Evolutionary conservation across 2,888 invertebrate species (phyloP), one percentile per base, ranked within the genome.

Genomic region (Hirtodrosophila alboralis): DNA sequence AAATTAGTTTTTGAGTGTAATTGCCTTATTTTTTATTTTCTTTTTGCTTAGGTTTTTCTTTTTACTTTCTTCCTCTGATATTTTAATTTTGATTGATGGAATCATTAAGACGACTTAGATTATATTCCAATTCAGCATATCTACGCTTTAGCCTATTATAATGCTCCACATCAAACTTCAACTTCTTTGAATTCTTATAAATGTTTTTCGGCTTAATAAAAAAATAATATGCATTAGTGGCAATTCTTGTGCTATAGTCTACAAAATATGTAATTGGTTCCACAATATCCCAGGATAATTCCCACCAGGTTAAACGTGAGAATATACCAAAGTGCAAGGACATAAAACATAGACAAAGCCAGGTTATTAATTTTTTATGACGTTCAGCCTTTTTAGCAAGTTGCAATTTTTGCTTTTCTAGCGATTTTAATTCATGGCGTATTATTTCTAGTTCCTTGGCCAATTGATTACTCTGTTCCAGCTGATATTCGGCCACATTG

Each of bases 251-350:
- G 56, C 97, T 98, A 89, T 98, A 99, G 2, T 99, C 99, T 52
- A 98, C 98, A 89, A 99, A 99, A 91, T 99, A 99, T 3, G 99
- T 99, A 85, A 98, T 96, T 0, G 98, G 98, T 91, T 98, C 98
- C 97, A 98, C 97, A 89, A 98, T 98, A 91, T 98, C 98, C 98
- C 98, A 99, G 8, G 98, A 98, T 92, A 99, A 99, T 92, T 99
- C 99, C 98, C 98, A 99, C 99, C 99, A 99, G 52, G 99, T 99
- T 27, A 99, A 93, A 51, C 99, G 93, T 4, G 98, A 99, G 64
- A 99, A 92, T 44, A 98, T 95, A 1, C 99, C 99, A 90, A 98
- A 98, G 92, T 99, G 99, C 34, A 98, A 94, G 0, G 97, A 97
- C 98, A 99, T 98, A 57, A 97, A 91, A 0, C 97, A 96, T 14